Evolutionary conservation across 1,140 invertebrate species (phyloP), one percentile per base, ranked within the genome.

Genomic region (Palaemon carinicauda): DNA sequence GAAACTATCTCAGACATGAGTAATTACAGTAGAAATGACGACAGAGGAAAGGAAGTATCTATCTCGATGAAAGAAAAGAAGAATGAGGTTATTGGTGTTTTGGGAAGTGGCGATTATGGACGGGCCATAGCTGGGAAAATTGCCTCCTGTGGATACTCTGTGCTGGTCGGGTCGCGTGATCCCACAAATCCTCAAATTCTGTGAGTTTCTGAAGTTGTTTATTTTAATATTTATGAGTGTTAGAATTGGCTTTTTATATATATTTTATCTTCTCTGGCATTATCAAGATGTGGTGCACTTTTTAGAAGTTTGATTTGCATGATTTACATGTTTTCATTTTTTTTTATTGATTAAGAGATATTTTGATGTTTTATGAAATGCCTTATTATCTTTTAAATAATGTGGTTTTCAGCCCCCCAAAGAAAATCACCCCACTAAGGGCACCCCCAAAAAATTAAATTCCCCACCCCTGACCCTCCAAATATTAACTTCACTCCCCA

Each of bases 91-190:
- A 41, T 84, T 14, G 82, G 82, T 31, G 74, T 89, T 21, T 51
- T 89, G 10, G 89, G 89, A 29, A 87, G 81, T 19, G 89, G 89
- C 14, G 89, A 89, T 41, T 89, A 85, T 53, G 89, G 89, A 1
- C 77, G 89, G 17, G 89, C 89, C 27, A 83, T 89, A 14, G 87
- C 89, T 14, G 77, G 78, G 14, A 82, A 87, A 33, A 80, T 89
- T 19, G 87, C 87, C 1, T 88, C 85, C 29, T 27, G 60, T 15
- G 89, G 89, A 15, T 89, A 74, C 69, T 31, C 29, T 1, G 86
- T 87, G n/a, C 78, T 79, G 7, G 87, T 89, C 19, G 89, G 87
- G 3, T 86, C 80, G 27, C 79, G 89, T 27, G 82, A 84, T 24
- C 82, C 82, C 3, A 54, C 19, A 52, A 84, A 78, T n/a, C 52